These are phyloP conservation scores for Agapostemon virescens DNA, from an alignment of 2,888 invertebrate genomes.

Conservation along the genomic window DNA sequence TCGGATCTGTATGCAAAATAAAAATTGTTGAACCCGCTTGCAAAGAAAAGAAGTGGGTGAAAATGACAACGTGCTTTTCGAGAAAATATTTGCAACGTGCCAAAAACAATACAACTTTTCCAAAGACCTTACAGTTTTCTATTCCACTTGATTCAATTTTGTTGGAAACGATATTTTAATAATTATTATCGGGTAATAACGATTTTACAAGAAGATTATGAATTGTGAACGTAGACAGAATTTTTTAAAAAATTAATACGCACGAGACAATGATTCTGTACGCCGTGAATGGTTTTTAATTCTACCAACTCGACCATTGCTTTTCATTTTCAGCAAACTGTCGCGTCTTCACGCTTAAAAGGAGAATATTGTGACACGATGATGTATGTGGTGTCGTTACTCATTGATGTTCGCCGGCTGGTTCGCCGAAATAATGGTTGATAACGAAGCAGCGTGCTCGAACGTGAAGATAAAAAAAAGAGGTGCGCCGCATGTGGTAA, in stretches of 20 bases:
- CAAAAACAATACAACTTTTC: no score
- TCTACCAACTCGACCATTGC: not conserved
- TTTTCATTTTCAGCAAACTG: not conserved
- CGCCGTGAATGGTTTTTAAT: not conserved
- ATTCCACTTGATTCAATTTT: no score
- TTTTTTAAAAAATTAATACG: no score
- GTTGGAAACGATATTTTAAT: no score
- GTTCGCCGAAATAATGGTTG: not conserved
- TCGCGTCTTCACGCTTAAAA: not conserved
- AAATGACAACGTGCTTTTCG: no score
- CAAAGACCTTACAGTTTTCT: no score
- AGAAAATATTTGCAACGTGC: no score
- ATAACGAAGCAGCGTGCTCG: not conserved
- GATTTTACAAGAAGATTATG: no score
- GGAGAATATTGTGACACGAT: not conserved
- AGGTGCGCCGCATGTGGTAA: not conserved
- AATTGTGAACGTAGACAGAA: not conserved
- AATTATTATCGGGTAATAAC: no score
- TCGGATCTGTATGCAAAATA: no score
- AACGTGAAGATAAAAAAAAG: not conserved
- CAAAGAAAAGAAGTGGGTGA: no score
- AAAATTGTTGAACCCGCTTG: no score
- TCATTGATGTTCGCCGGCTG: not conserved
- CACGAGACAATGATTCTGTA: not conserved
- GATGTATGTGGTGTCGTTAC: not conserved